These are phyloP conservation scores for Oeneis ivallda DNA, from an alignment of 2,888 invertebrate genomes.

Conservation along the genomic window DNA sequence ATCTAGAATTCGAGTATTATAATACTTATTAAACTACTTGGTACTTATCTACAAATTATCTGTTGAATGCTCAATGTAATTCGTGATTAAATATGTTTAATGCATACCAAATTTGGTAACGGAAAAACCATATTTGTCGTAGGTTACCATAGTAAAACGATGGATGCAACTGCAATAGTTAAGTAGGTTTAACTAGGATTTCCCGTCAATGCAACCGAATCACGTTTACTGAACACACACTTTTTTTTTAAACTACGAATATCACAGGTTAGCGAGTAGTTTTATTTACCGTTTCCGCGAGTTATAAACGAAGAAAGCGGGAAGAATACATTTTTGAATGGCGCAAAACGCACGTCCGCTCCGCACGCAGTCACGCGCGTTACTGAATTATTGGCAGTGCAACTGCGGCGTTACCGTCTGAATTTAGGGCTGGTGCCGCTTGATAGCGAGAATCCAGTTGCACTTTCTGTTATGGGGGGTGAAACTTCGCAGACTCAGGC, in stretches of 20 bases:
- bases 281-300: constrained; percentile 27
- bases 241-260: constrained; percentile 37
- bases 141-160: constrained; percentile 39
- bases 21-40: constrained; percentile 1
- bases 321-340: constrained; percentile 14
- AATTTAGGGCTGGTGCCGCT: constrained; percentile 30
- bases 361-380: constrained; percentile 66
- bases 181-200: constrained; percentile 41
- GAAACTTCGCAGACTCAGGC: constrained; percentile 3
- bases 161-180: constrained; percentile 52
- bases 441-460: constrained; percentile 11
- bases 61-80: constrained; percentile 8
- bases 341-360: constrained; percentile 50
- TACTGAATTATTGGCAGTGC: constrained; percentile 71
- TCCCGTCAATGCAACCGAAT: constrained; percentile 41
- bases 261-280: constrained; percentile 27
- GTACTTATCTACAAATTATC: constrained; percentile 6
- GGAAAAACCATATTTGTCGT: constrained; percentile 27
- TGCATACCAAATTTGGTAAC: constrained; percentile 28
- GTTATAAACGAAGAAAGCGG: constrained; percentile 26
- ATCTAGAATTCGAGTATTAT: constrained; percentile 13
- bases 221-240: constrained; percentile 50
- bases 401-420: constrained; percentile 56
- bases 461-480: constrained; percentile 9
- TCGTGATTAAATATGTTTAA: constrained; percentile 8